Evolutionary conservation across 2,797 vertebrate species (phyloP), one percentile per base, ranked within the genome.

Genomic region (Mus minutoides): DNA sequence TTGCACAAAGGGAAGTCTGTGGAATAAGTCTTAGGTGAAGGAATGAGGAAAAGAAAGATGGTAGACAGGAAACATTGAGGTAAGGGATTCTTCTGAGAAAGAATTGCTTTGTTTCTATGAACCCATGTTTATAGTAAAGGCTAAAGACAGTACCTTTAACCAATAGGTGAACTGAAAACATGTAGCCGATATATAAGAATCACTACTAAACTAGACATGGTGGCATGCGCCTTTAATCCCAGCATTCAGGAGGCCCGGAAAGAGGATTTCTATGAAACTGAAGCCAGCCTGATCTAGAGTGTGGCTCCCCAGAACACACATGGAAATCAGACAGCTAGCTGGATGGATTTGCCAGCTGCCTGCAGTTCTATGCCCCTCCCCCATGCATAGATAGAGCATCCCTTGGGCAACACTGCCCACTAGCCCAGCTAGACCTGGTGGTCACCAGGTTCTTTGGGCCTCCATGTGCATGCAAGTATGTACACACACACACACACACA

Each of bases 1-100:
- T 86, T 94, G 29, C 62, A 87, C 69, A 93, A 43, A 95, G 49
- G 2, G 75, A 21, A 40, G 34, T 87, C 94, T 91, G 73, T 43
- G 73, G 49, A 73, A 11, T 90, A 80, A n/a, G 58, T 84, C 87
- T 90, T 85, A 19, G 62, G n/a, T 40, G 19, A n/a, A 31, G 21
- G 58, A 34, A 73, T 13, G 2, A 21, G 43, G n/a, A 11, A 11
- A 77, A 67, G 56, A 5, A 37, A 88, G 4, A 46, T n/a, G 43
- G 19, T 54, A 90, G 16, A 21, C 54, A 78, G 77, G 24, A 75
- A 58, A 21, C 5, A 71, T 0, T 6, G n/a, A 64, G 26, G 26
- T 46, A 69, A 93, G 52, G 22, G 6, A 69, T 46, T 67, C 26
- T 75, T 37, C 52, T 24, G 46, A 67, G n/a, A 43, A 43, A 64